Evolutionary conservation across 2,888 invertebrate genomes (phyloP).

Genomic region (Orchestes rusci): DNA sequence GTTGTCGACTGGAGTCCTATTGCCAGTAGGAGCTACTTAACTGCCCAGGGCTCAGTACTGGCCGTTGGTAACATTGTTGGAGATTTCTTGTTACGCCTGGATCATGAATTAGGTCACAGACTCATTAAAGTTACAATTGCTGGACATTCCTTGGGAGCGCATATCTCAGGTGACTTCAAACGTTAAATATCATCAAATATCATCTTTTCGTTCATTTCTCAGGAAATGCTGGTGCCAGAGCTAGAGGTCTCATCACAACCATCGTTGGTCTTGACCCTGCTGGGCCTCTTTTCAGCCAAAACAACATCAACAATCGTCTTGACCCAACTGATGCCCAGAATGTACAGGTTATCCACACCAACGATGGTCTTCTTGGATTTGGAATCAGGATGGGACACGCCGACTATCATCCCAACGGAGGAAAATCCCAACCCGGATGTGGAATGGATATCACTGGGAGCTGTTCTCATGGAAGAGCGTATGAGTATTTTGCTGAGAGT

Average conservation of each 20-base stretch:
- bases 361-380: slow-evolving; percentile 26
- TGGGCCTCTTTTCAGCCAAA: slow-evolving; percentile 30
- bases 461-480: slow-evolving; percentile 45
- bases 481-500: slow-evolving; percentile 44
- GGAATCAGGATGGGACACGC: slow-evolving; percentile 33
- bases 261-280: slow-evolving; percentile 40
- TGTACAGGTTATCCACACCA: slow-evolving; percentile 40
- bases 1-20: slow-evolving; percentile 37
- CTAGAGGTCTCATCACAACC: slow-evolving; percentile 29
- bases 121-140: slow-evolving; percentile 19
- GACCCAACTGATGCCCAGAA: slow-evolving; percentile 36
- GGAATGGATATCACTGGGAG: slow-evolving; percentile 32
- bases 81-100: slow-evolving; percentile 25
- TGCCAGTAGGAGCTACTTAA: slow-evolving; percentile 23
- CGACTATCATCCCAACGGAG: slow-evolving; percentile 41
- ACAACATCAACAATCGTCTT: slow-evolving; percentile 33
- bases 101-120: slow-evolving; percentile 9
- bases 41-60: slow-evolving; percentile 28
- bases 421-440: slow-evolving; percentile 39
- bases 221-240: slow-evolving; percentile 27
- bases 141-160: slow-evolving; percentile 36
- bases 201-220: too few species aligned
- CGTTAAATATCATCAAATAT: too few species aligned
- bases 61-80: slow-evolving; percentile 32
- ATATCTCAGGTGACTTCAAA: slow-evolving; percentile 36